Percentiles rank a stretch among this genome's conserved stretches.
phyloP scores from a whole-genome alignment of 2,888 invertebrate species.

The Caenorhabditis parvicauda region DNA sequence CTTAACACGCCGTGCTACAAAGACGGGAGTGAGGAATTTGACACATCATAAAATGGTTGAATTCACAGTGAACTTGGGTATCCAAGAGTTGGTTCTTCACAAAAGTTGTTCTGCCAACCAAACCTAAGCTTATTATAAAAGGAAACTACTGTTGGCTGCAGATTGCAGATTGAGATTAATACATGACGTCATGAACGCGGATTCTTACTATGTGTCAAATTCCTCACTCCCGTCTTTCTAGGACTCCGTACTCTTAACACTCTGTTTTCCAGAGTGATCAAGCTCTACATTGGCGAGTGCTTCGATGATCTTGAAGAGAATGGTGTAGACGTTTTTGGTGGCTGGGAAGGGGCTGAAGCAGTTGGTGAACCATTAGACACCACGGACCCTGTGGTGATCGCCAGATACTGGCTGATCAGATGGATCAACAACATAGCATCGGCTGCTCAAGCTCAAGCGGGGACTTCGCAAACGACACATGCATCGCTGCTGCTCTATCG shows the following conservation, averaged over 20 bases:
- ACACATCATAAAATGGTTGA: too few relatives aligned
- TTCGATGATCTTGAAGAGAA: conserved; percentile 44
- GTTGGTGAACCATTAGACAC: conserved; percentile 50
- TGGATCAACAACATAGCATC: conserved; percentile 60
- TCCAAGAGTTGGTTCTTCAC: too few relatives aligned
- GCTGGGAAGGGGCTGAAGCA: conserved; percentile 55
- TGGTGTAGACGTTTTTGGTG: conserved; percentile 56
- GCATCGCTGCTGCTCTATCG: conserved; percentile 48
- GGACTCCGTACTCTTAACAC: too few relatives aligned
- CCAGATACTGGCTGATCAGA: conserved; percentile 58
- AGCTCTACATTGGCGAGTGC: conserved; percentile 40
- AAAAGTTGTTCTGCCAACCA: too few relatives aligned
- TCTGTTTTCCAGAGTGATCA: conserved; percentile 23
- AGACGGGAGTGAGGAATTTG: too few relatives aligned
- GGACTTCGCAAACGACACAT: conserved; percentile 21
- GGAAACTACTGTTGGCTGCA: too few relatives aligned
- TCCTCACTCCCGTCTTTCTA: too few relatives aligned
- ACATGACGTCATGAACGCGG: background rate
- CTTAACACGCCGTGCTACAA: background rate
- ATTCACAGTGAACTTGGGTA: too few relatives aligned
- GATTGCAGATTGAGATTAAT: too few relatives aligned
- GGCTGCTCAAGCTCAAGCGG: conserved; percentile 20
- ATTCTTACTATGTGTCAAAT: background rate
- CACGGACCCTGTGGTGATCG: conserved; percentile 60
- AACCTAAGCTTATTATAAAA: too few relatives aligned